phyloP scores from a whole-genome alignment of 1,140 invertebrate genomes.

The Homarus americanus region DNA sequence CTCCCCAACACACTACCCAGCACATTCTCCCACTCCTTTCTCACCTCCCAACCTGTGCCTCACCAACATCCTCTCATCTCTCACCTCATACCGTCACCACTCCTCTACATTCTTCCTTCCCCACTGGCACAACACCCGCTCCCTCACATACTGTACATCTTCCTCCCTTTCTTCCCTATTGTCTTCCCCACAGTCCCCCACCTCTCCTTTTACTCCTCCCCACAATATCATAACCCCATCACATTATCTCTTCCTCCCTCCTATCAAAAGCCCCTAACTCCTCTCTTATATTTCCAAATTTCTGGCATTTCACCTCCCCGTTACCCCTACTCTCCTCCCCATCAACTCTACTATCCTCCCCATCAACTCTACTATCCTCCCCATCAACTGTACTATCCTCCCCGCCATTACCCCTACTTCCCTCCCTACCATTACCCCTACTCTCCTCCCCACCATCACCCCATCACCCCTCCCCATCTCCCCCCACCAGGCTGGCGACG shows the following conservation, averaged over 20 bases:
- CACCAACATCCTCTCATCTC: not conserved
- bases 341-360: not conserved
- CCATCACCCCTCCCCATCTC: not conserved
- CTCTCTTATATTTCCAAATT: not conserved
- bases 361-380: not conserved
- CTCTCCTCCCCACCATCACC: not conserved
- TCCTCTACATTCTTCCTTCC: not conserved
- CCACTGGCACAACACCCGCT: not conserved
- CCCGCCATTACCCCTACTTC: not conserved
- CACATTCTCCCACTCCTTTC: not conserved
- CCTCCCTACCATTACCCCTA: not conserved
- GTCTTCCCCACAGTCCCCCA: not conserved
- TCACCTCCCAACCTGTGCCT: not conserved
- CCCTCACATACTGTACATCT: no score
- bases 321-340: not conserved
- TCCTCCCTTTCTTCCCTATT: not conserved
- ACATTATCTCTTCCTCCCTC: not conserved
- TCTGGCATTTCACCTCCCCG: not conserved
- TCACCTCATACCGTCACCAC: not conserved
- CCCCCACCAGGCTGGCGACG: slow-evolving; percentile 11
- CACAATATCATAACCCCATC: not conserved
- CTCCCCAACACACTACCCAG: no score
- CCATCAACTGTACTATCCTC: not conserved
- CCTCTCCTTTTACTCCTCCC: not conserved
- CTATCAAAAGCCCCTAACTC: not conserved